phyloP scores from a whole-genome alignment of 2,888 invertebrate genomes.

The Mellilla xanthometata region DNA sequence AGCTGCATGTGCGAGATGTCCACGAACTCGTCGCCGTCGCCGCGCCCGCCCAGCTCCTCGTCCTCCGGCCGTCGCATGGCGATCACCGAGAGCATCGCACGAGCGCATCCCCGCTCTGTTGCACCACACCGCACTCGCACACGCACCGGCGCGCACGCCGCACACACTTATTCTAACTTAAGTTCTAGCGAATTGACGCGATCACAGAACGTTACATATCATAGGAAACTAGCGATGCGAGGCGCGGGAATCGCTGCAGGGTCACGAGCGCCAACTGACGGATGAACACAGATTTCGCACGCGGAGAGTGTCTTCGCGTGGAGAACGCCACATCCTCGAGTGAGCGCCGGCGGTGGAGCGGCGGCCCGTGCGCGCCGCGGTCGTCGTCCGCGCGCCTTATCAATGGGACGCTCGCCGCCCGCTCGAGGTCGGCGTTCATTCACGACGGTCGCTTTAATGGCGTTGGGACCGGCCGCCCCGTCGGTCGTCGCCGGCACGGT shows the following conservation, averaged over 20 bases:
- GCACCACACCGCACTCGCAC: conserved; percentile 53
- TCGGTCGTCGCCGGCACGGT: conserved; percentile 57
- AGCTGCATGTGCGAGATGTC: conserved; percentile 92
- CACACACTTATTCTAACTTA: conserved; percentile 54
- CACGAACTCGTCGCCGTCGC: conserved; percentile 88
- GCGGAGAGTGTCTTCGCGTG: conserved; percentile 71
- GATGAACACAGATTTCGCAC: conserved; percentile 79
- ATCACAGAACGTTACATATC: conserved; percentile 72
- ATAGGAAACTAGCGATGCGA: conserved; percentile 55
- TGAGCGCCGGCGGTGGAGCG: conserved; percentile 59
- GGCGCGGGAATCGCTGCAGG: conserved; percentile 57
- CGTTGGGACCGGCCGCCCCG: conserved; percentile 69
- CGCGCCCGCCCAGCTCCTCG: conserved; percentile 79
- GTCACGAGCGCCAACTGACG: conserved; percentile 67
- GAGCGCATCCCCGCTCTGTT: conserved; percentile 73
- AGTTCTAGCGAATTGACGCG: conserved; percentile 65
- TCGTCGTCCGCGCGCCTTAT: conserved; percentile 75
- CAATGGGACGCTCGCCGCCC: conserved; percentile 72
- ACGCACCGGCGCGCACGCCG: conserved; percentile 47
- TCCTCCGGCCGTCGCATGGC: conserved; percentile 91
- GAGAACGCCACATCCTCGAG: conserved; percentile 81
- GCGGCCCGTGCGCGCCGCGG: conserved; percentile 66
- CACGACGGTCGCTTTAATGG: conserved; percentile 79
- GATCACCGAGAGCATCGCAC: conserved; percentile 84
- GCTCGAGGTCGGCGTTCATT: conserved; percentile 78